Base-by-base conservation (phyloP, 2,797 vertebrate species). In the Enteromius afrohamiltoni region DNA sequence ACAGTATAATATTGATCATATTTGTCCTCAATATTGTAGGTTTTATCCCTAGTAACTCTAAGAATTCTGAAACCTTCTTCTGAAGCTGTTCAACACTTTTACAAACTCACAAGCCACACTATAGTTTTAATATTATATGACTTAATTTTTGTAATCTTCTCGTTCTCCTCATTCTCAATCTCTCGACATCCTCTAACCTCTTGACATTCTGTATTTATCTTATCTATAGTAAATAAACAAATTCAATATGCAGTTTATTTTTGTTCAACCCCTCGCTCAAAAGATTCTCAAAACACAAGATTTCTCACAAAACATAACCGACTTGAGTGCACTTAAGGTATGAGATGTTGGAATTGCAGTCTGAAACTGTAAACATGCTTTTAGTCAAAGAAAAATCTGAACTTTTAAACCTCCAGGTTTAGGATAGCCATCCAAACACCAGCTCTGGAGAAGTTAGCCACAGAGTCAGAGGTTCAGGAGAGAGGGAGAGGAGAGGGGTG, bases 301-400 rank as follows among this genome's bases (percentile, higher is more conserved):
- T 31, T 62, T 62, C 2, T 6, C 14, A 14, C 60, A 65, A 78
- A 78, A 21, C 58, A 47, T 17, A 29, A 65, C 17, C 42, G 47
- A 4, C 67, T 21, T 70, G 67, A 80, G 49, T 80, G 65, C 51
- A 55, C 34, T 31, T 69, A 45, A 70, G 23, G 9, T 29, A 47
- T 47, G 14, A 42, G n/a, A 29, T 40, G 42, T 70, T 29, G 23
- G 37, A 80, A 58, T 42, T 26, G 19, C 49, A 31, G 17, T 80
- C 78, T 70, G 16, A 40, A 31, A 58, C 76, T 64, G 49, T 8
- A 53, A 74, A 53, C 40, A 47, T 49, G 60, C 76, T 58, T 79
- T 68, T 37, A 74, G 58, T 47, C 9, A 19, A 64, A 80, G 65
- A 79, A n/a, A 69, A 65, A 64, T 51, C 29, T 82, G 80, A 62